Evolutionary conservation across 2,113 vertebrate genomes (phyloP).

Genomic region (Lasiurus cinereus): DNA sequence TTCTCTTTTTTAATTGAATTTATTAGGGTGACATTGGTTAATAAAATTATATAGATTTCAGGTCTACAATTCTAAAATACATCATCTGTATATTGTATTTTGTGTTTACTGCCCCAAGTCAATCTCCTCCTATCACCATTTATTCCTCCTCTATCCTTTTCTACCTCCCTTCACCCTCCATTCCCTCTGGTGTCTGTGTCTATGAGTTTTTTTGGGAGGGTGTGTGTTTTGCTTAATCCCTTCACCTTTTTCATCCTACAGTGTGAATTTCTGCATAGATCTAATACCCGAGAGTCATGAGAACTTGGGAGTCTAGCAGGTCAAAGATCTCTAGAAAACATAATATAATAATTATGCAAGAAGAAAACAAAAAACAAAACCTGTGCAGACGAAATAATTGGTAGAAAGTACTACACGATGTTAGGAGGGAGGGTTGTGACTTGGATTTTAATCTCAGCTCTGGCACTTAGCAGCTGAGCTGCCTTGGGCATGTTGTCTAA

Average conservation of each 20-base stretch:
- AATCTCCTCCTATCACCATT: background rate
- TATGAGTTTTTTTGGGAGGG: background rate
- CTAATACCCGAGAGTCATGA: background rate
- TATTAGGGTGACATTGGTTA: background rate
- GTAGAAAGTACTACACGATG: background rate
- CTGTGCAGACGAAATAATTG: background rate
- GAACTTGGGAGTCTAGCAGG: background rate
- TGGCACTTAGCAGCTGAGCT: background rate
- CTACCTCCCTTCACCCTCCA: too few species aligned
- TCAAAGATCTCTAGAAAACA: background rate
- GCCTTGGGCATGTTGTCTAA: background rate
- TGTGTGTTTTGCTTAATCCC: background rate
- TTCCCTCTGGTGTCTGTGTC: background rate
- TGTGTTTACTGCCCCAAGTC: background rate
- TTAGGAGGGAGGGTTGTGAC: background rate
- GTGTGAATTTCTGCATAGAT: background rate
- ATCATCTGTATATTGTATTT: background rate
- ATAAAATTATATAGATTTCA: background rate
- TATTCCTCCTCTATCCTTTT: background rate
- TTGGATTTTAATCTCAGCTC: background rate
- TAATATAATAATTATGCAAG: background rate
- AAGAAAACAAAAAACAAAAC: conserved; percentile 13
- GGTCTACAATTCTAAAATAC: background rate
- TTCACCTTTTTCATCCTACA: background rate
- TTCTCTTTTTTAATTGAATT: background rate